Evolutionary conservation across 2,888 invertebrate genomes (phyloP), one percentile per base, ranked within the genome.

Genomic region (Nipponacmea schrenckii): DNA sequence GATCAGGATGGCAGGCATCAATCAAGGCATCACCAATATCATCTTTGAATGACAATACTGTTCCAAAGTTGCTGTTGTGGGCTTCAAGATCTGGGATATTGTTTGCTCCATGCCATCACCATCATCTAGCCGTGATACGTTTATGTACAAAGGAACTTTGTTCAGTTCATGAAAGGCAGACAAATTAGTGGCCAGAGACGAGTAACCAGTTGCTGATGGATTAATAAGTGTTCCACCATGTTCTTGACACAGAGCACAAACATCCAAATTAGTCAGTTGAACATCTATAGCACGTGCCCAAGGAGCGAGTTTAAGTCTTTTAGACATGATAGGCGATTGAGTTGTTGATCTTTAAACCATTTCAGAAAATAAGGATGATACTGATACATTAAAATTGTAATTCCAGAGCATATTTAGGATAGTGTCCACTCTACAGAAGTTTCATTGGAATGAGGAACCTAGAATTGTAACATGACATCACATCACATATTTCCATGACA

Each of bases 21-120:
- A 48, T 17, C 48, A 48, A 48, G 48, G 48, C 48, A 48, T 48
- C 48, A 48, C 48, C 48, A 48, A 48, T 48, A n/a, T 48, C n/a
- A n/a, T n/a, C n/a, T n/a, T n/a, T n/a, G n/a, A 48, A 48, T 17
- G 48, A 48, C 48, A 48, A n/a, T n/a, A 48, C 15, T 48, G n/a
- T 48, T 17, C 48, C 48, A 17, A 17, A 17, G 15, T n/a, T 48
- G 15, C 17, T 17, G n/a, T 15, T 48, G 48, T 48, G 48, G 15
- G 48, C 48, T 48, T 48, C 48, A 17, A 48, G n/a, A 48, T n/a
- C 48, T 17, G 48, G 48, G 15, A 48, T 48, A n/a, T n/a, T n/a
- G n/a, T n/a, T n/a, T n/a, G n/a, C n/a, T n/a, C n/a, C n/a, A n/a
- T n/a, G n/a, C n/a, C n/a, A n/a, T n/a, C n/a, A n/a, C n/a, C n/a